Conservation (phyloP, 1,140 invertebrate species). For the Hylaeus volcanicus region DNA sequence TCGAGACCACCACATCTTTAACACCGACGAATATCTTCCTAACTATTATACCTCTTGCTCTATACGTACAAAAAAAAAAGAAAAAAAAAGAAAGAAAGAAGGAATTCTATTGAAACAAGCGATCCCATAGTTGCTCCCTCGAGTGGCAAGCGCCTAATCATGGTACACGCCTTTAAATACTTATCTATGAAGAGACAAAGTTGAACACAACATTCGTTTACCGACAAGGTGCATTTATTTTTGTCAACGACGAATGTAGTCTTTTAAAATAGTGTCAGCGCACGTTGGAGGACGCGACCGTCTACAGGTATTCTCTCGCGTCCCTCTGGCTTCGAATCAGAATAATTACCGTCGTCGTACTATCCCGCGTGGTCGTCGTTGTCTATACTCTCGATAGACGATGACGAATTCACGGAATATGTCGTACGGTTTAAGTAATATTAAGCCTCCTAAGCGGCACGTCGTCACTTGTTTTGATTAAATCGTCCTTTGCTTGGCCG, state of each 20-base stretch:
- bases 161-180: too few relatives aligned
- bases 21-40: too few relatives aligned
- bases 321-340: neutral
- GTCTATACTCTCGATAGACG: neutral
- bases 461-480: conserved; percentile 52
- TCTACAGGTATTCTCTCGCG: neutral
- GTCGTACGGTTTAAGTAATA: conserved; percentile 30
- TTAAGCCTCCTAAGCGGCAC: conserved; percentile 29
- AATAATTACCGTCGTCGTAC: neutral
- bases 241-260: neutral
- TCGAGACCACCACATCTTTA: too few relatives aligned
- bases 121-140: too few relatives aligned
- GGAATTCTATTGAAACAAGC: too few relatives aligned
- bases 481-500: conserved; percentile 24
- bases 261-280: conserved; percentile 7
- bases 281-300: neutral
- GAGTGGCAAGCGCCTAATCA: too few relatives aligned
- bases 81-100: too few relatives aligned
- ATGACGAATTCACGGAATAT: conserved; percentile 3
- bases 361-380: neutral
- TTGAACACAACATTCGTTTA: neutral
- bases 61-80: too few relatives aligned
- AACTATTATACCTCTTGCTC: too few relatives aligned
- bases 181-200: too few relatives aligned
- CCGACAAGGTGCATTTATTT: conserved; percentile 34